Conservation (phyloP, 2,888 invertebrate species). For the Eurytoma californica region DNA sequence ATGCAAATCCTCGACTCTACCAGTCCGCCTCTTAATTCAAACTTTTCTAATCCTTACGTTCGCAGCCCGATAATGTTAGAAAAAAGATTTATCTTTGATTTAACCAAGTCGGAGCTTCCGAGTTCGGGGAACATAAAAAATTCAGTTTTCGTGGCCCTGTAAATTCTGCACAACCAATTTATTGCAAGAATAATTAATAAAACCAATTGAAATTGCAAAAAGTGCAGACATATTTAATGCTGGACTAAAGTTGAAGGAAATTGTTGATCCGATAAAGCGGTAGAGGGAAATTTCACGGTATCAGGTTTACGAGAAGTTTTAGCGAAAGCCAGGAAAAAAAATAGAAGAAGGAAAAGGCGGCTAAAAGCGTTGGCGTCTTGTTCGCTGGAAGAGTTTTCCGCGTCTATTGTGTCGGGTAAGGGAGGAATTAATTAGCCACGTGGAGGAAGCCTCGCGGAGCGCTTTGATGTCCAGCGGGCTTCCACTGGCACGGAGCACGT, state of each 20-base stretch:
- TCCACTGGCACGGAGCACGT: conserved; percentile 61
- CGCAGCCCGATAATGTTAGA: not conserved
- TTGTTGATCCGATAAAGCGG: not conserved
- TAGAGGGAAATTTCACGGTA: no score
- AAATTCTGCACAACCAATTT: no score
- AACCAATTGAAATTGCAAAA: no score
- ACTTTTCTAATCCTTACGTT: not conserved
- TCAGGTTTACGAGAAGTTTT: no score
- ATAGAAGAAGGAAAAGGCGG: not conserved
- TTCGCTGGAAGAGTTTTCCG: conserved; percentile 37
- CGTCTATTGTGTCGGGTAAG: conserved; percentile 23
- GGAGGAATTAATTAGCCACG: conserved; percentile 63
- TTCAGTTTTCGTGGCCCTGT: no score
- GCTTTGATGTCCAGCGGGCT: conserved; percentile 72
- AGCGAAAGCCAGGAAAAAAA: not conserved
- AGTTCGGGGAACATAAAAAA: not conserved
- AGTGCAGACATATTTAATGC: no score
- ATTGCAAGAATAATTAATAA: no score
- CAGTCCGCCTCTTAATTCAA: not conserved
- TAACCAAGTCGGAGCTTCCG: not conserved
- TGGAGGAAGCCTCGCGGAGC: conserved; percentile 66
- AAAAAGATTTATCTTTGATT: not conserved
- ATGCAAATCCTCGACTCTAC: conserved; percentile 8
- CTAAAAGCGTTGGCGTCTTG: conserved; percentile 7
- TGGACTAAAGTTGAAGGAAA: not conserved